Evolutionary conservation across 1,140 invertebrate species (phyloP).

Genomic region (Bicyclus anynana): DNA sequence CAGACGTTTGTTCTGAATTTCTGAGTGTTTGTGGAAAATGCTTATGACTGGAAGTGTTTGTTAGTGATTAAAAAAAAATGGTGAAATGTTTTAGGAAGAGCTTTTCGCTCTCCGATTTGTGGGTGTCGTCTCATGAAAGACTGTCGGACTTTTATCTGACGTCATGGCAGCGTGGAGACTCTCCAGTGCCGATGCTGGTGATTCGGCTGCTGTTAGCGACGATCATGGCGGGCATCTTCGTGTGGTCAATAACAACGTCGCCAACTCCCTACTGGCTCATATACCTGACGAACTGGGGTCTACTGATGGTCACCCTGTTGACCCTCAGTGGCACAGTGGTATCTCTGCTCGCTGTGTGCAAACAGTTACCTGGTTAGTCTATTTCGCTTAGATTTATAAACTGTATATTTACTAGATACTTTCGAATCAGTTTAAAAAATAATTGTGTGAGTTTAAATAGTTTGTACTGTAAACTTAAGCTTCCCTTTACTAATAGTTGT

Average conservation of each 20-base stretch:
- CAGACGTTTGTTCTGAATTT: background rate
- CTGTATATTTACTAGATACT: too few species aligned
- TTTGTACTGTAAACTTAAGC: too few species aligned
- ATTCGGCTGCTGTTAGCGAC: constrained; percentile 78
- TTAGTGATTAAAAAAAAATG: constrained; percentile 44
- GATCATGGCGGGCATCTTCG: constrained; percentile 58
- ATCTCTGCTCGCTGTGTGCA: constrained; percentile 37
- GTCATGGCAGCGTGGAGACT: constrained; percentile 64
- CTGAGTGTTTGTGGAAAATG: background rate
- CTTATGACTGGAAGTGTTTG: constrained; percentile 2
- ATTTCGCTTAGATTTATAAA: background rate
- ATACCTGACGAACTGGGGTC: constrained; percentile 85
- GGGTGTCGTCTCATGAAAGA: constrained; percentile 59
- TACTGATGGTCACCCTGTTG: constrained; percentile 67
- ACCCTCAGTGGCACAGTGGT: constrained; percentile 54
- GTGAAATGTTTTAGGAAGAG: constrained; percentile 59
- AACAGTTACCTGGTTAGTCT: constrained; percentile 38
- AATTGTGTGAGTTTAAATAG: too few species aligned
- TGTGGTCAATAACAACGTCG: constrained; percentile 64
- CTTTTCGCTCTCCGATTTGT: constrained; percentile 49
- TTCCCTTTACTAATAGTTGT: too few species aligned
- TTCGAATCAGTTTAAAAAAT: too few species aligned
- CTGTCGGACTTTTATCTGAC: constrained; percentile 60
- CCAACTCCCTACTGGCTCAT: constrained; percentile 78
- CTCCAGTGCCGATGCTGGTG: constrained; percentile 56